Base-by-base conservation (phyloP, 2,113 vertebrate genomes). In the Notiomystis cincta region DNA sequence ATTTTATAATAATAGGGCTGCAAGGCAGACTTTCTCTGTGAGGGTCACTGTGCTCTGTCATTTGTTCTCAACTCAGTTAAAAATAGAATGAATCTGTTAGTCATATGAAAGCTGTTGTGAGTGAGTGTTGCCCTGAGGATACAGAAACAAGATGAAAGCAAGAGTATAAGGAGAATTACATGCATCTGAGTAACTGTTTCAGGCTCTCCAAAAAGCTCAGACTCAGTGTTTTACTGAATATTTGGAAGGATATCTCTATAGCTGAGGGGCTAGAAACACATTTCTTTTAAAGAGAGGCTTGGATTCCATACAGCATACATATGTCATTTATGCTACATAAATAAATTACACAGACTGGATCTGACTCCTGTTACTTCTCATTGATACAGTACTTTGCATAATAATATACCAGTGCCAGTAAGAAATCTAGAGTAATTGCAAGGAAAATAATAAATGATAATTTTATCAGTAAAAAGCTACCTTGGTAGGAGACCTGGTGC, bases 401-500 rank as follows among this genome's bases (percentile, higher is more conserved):
- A 81, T 48, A 75, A 89, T 45, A 69, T 47, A 69, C 15, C 28
- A 48, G 15, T 21, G 54, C 8, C 45, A 45, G 10, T 62, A 73
- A 84, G 62, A 85, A 80, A 66, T 80, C 45, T 21, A 38, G 28
- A 66, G 10, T 27, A 89, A 80, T 7, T 64, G n/a, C 24, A 73
- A 72, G 54, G n/a, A 94, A 87, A 79, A 73, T 60, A 88, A 69
- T 31, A 91, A 93, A 73, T 33, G 17, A 60, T 24, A 76, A 79
- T 82, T 69, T 15, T 17, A 44, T 50, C 44, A 95, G 72, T 24
- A 72, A 83, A 96, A 92, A 58, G 60, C 96, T 97, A 99, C 99
- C 99, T 99, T 54, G 98, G 98, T 67, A 98, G 90, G 44, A 99
- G 97, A 81, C 98, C 98, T 54, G 98, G 98, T 60, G 97, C 98